phyloP scores from a whole-genome alignment of 2,888 invertebrate genomes.

The Acanthococcus lagerstroemiae region DNA sequence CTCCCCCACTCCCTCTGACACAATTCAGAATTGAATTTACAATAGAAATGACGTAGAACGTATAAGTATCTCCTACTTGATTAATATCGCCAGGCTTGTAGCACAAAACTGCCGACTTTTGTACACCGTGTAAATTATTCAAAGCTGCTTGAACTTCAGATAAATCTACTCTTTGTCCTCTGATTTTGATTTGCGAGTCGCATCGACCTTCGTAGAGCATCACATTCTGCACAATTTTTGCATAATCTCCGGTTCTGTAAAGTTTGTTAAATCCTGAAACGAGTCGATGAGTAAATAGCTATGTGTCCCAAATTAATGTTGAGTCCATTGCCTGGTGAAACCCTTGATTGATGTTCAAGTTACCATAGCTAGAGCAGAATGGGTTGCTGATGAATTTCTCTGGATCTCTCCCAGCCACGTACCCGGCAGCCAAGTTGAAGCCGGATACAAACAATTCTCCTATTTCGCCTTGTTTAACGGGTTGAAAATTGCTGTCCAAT shows the following conservation, averaged over 20 bases:
- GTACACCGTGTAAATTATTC: conserved; percentile 49
- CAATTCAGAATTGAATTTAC: too few species aligned
- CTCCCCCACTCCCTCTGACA: too few species aligned
- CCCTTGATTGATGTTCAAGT: too few species aligned
- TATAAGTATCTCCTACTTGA: conserved; percentile 41
- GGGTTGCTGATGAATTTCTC: conserved; percentile 68
- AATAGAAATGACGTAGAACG: not conserved
- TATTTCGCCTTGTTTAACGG: conserved; percentile 59
- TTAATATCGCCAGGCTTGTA: conserved; percentile 58
- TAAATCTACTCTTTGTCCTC: conserved; percentile 77
- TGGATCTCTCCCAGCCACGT: conserved; percentile 62
- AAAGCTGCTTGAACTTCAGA: conserved; percentile 72
- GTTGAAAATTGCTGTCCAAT: conserved; percentile 60
- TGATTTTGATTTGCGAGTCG: conserved; percentile 74
- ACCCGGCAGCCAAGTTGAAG: conserved; percentile 66
- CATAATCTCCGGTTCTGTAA: conserved; percentile 79
- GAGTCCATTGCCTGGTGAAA: too few species aligned
- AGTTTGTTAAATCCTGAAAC: conserved; percentile 40
- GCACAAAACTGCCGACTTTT: conserved; percentile 68
- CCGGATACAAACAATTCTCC: conserved; percentile 79
- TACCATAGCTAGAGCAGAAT: conserved; percentile 44
- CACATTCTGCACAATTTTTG: conserved; percentile 56
- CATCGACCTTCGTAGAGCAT: conserved; percentile 69
- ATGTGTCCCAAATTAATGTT: not conserved
- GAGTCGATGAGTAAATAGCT: not conserved